phyloP scores from a whole-genome alignment of 2,113 vertebrate species.

The Chascanopsetta lugubris region DNA sequence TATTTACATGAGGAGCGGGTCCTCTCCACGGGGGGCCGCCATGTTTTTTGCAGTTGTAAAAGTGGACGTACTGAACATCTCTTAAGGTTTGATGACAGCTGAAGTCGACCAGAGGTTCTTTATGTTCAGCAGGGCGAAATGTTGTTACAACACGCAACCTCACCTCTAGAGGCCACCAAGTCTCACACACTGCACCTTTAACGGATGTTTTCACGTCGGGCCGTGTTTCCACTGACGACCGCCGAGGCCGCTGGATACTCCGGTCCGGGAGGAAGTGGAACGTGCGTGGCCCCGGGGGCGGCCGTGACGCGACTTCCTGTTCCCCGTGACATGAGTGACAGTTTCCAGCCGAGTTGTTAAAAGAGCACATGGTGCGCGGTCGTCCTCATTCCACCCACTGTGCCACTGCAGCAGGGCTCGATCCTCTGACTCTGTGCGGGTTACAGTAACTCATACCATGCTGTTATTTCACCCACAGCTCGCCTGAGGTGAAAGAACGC shows the following conservation, averaged over 20 bases:
- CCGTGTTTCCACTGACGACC: constrained; percentile 70
- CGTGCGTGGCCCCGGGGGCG: constrained; percentile 62
- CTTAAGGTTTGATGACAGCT: no score
- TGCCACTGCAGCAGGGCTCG: neutral
- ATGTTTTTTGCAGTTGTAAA: no score
- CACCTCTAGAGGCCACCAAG: no score
- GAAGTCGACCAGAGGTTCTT: no score
- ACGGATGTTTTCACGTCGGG: no score
- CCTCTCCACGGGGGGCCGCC: no score
- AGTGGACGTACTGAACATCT: no score
- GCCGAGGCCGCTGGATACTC: constrained; percentile 18
- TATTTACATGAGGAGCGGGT: no score
- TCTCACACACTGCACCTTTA: no score
- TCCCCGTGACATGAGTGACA: constrained; percentile 75
- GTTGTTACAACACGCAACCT: no score
- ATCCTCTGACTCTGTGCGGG: constrained; percentile 47
- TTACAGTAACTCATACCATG: constrained; percentile 81
- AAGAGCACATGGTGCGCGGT: constrained; percentile 41
- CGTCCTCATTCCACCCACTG: constrained; percentile 62
- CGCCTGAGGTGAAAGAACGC: constrained; percentile 82
- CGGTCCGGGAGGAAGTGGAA: constrained; percentile 87
- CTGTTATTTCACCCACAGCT: constrained; percentile 76
- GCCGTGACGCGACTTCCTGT: constrained; percentile 90
- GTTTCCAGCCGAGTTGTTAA: constrained; percentile 83
- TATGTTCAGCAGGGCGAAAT: no score